Percentiles rank a stretch among this genome's conserved stretches.
Conservation (phyloP, 2,797 vertebrate genomes). For the Notolepis coatsorum region DNA sequence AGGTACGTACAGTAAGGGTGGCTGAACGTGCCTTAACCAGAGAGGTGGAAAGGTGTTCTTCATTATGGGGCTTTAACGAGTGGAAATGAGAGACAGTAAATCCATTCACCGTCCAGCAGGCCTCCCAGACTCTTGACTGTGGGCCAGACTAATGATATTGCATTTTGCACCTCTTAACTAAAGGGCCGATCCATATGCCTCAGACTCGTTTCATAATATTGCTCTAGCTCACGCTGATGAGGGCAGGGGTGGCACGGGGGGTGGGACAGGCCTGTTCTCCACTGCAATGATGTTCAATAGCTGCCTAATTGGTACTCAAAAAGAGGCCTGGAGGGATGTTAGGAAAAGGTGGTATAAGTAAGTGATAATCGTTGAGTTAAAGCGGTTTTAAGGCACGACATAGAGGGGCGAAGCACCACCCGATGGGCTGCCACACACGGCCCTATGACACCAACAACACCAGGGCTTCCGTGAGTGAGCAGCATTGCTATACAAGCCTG, state of each 20-base stretch:
- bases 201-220: slow-evolving; percentile 64
- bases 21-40: slow-evolving; percentile 55
- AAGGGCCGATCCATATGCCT: slow-evolving; percentile 67
- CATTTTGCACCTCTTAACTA: slow-evolving; percentile 69
- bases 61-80: slow-evolving; percentile 77
- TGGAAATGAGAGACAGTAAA: slow-evolving; percentile 78
- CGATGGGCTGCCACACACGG: no score
- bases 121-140: slow-evolving; percentile 65
- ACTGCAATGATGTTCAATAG: neutral
- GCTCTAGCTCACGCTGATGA: slow-evolving; percentile 45
- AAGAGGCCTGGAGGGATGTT: neutral
- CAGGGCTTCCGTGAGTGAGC: no score
- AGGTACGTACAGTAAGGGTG: slow-evolving; percentile 27
- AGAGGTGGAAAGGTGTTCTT: slow-evolving; percentile 69
- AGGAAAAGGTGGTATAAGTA: neutral
- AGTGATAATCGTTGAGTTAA: no score
- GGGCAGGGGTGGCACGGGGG: slow-evolving; percentile 38
- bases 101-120: slow-evolving; percentile 59
- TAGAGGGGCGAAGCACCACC: no score
- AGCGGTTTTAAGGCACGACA: no score
- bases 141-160: slow-evolving; percentile 77
- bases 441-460: no score
- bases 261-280: slow-evolving; percentile 5
- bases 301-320: neutral
- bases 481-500: slow-evolving; percentile 47